phyloP scores from a whole-genome alignment of 2,888 invertebrate genomes.

The Orthosia incerta region DNA sequence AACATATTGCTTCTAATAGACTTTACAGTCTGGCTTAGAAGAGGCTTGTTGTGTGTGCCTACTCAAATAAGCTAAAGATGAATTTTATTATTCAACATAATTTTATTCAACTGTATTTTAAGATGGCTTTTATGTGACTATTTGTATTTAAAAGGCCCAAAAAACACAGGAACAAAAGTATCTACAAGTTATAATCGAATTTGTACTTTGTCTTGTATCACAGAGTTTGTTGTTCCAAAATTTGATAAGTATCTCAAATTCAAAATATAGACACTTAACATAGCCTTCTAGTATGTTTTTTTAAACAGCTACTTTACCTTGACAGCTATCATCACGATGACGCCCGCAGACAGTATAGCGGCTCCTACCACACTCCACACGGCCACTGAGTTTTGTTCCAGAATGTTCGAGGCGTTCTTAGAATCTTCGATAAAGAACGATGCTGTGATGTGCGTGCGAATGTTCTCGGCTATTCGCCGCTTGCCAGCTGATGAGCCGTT shows the following conservation, averaged over 20 bases:
- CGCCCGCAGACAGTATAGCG: constrained; percentile 73
- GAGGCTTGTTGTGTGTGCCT: background rate
- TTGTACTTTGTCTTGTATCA: no score
- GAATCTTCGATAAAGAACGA: constrained; percentile 83
- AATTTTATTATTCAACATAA: no score
- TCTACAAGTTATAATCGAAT: no score
- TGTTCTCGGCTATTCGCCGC: constrained; percentile 92
- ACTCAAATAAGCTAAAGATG: no score
- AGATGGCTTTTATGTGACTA: no score
- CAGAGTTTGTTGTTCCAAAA: no score
- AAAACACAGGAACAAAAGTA: no score
- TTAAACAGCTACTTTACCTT: constrained; percentile 72
- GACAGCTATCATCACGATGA: constrained; percentile 75
- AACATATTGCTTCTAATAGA: background rate
- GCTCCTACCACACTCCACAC: constrained; percentile 76
- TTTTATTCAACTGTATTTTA: no score
- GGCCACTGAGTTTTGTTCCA: constrained; percentile 79
- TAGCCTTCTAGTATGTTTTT: no score
- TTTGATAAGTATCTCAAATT: no score
- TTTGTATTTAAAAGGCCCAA: no score
- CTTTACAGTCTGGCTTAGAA: background rate
- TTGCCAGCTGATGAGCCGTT: constrained; percentile 94
- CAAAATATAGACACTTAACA: background rate
- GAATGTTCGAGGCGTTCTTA: constrained; percentile 72
- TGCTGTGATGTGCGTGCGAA: constrained; percentile 81